Evolutionary conservation across 1,140 invertebrate genomes (phyloP), one percentile per base, ranked within the genome.

Genomic region (Saxidomus purpurata): DNA sequence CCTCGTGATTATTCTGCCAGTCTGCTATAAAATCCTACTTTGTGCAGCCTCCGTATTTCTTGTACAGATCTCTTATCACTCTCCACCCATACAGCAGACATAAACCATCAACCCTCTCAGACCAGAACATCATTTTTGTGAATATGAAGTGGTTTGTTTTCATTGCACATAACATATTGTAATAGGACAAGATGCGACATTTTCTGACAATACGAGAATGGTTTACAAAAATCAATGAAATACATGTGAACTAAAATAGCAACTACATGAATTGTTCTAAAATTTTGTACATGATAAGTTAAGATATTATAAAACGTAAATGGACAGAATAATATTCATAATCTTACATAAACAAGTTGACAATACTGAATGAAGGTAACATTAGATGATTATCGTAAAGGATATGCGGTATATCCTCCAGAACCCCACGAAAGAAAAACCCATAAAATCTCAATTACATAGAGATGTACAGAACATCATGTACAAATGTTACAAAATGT

Each of bases 211-310:
- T 63, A 40, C 38, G 67, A 38, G 0, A 28, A 71, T 71, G 67
- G 17, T 1, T 38, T 4, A 71, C 34, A 38, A 19, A 28, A 9
- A 38, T 38, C 0, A 19, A 71, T 71, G 67, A 40, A 63, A 28
- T 71, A 38, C 11, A 71, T 36, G 34, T 13, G 36, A 34, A 40
- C 22, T 38, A 40, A 38, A 8, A 38, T 9, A 31, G 13, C 4
- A 34, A 71, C 55, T 59, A 59, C 9, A 71, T 71, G 67, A 71
- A 19, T 71, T 15, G 34, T 38, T 17, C 36, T 71, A 71, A 71
- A 71, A 71, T 38, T 71, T 36, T 71, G 67, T 71, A 71, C 67
- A 71, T 38, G 67, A 71, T 71, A 71, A 71, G 67, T 71, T 71
- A 71, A 71, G 31, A 38, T n/a, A 71, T 3, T 28, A 71, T 71